These are phyloP conservation scores for Alloplasta piceator DNA, from an alignment of 2,888 invertebrate species.

Conservation along the genomic window DNA sequence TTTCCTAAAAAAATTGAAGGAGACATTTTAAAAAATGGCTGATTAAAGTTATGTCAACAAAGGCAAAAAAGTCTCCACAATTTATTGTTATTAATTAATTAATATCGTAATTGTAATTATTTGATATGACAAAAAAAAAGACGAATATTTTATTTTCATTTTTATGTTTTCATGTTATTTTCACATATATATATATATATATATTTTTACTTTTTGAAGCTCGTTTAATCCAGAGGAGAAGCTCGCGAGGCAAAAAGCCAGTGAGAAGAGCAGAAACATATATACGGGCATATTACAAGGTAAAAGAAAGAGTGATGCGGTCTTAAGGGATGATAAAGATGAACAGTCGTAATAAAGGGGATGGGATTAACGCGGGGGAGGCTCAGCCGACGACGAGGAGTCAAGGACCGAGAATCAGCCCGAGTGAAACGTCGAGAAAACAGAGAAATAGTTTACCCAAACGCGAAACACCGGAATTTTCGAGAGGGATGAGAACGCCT, in stretches of 20 bases:
- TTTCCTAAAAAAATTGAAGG: too few relatives aligned
- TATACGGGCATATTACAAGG: too few relatives aligned
- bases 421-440: constrained; percentile 44
- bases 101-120: too few relatives aligned
- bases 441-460: constrained; percentile 49
- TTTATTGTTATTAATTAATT: too few relatives aligned
- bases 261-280: constrained; percentile 15
- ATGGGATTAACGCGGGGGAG: constrained; percentile 59
- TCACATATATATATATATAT: too few relatives aligned
- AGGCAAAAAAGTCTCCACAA: too few relatives aligned
- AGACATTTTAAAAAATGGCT: too few relatives aligned
- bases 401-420: constrained; percentile 52
- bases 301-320: constrained; percentile 25
- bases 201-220: too few relatives aligned
- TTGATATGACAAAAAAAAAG: too few relatives aligned
- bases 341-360: constrained; percentile 66
- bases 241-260: constrained; percentile 36
- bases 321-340: constrained; percentile 69
- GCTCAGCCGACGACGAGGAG: constrained; percentile 56
- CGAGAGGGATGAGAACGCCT: constrained; percentile 2
- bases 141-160: too few relatives aligned
- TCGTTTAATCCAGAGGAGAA: constrained; percentile 50
- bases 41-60: too few relatives aligned
- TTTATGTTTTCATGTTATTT: too few relatives aligned
- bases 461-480: constrained; percentile 28